Evolutionary conservation across 2,888 invertebrate genomes (phyloP), one percentile per base, ranked within the genome.

Genomic region (Epinotia ramella): DNA sequence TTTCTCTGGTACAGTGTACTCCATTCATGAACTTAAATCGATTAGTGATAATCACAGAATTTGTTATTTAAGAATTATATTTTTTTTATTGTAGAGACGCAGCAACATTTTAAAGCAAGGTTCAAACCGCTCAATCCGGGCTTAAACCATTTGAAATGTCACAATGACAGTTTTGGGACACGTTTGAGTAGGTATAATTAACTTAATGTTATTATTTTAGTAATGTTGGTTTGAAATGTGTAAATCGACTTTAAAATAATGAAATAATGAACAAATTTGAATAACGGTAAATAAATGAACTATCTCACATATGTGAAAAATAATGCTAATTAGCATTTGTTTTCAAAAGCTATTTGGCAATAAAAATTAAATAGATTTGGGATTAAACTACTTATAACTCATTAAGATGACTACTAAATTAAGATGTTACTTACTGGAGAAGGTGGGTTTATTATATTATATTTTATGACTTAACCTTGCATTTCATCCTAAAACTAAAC

Each of bases 391-490:
- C 33, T 7, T 3, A 7, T 13, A 62, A 33, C n/a, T 16, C 11
- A 74, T 76, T 66, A 77, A 63, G 59, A 81, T 80, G 78, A 72
- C 71, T 65, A 78, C 81, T 33, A 86, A 84, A 77, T 69, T 80
- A 64, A 81, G 80, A 77, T 68, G 80, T 46, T 80, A 80, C 69
- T 78, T 86, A 67, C 73, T 85, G 67, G 82, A 85, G 49, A 86
- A 86, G 87, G 86, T 86, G 77, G 66, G 78, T 72, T 62, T 18
- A 71, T 33, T n/a, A 1, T 60, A 0, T n/a, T 28, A 16, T 66
- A n/a, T 24, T 7, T 46, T 28, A 65, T 40, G 6, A 18, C 6
- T 49, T 71, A 53, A 53, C 63, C 70, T 49, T 60, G n/a, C 49
- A 49, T 33, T 40, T 46, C 18, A 60, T 16, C 20, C 40, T 59